Base-by-base conservation (phyloP, 1,140 invertebrate genomes). In the Lepidurus couesii region DNA sequence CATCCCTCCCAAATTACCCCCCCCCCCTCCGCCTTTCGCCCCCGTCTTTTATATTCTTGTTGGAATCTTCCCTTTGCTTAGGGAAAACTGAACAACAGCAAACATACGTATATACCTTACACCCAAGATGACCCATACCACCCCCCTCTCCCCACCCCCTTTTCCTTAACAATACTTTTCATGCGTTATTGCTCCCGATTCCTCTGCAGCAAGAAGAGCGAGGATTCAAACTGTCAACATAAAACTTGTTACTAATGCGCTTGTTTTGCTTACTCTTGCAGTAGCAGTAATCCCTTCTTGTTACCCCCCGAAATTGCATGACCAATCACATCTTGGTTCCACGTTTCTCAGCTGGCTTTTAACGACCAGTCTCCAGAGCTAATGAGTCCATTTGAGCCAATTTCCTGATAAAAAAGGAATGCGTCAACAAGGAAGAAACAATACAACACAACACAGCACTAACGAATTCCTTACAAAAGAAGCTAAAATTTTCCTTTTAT, bases 1-100 rank as follows among this genome's bases (percentile, higher is more conserved):
- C 13, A 65, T 65, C 53, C 13, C 26, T 75, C 65, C 34, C 73
- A 11, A 73, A 16, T 21, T 34, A n/a, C 21, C 53, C 73, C 44
- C 73, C 21, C 53, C 73, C 44, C 73, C 42, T 75, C 13, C 74
- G 7, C 65, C 53, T 65, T 42, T 77, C 8, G 44, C 44, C 53
- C 34, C 75, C n/a, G 43, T 42, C 79, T 24, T 65, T 73, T 78
- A 9, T 53, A 42, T 76, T 53, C 73, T 45, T 43, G 44, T 43
- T 73, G n/a, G 34, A 73, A 26, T 77, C 45, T 73, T 21, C 44
- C 24, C 76, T 78, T 43, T 43, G 43, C 73, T 73, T 34, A 34
- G 34, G 34, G 34, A 34, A 34, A 42, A 21, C 43, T 42, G 21
- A 65, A 65, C 53, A 65, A 65, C 21, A 65, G 53, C 53, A 65